Percentiles rank a stretch among this genome's conserved stretches.
Conservation (phyloP, 2,113 vertebrate genomes). For the Serinus canaria region DNA sequence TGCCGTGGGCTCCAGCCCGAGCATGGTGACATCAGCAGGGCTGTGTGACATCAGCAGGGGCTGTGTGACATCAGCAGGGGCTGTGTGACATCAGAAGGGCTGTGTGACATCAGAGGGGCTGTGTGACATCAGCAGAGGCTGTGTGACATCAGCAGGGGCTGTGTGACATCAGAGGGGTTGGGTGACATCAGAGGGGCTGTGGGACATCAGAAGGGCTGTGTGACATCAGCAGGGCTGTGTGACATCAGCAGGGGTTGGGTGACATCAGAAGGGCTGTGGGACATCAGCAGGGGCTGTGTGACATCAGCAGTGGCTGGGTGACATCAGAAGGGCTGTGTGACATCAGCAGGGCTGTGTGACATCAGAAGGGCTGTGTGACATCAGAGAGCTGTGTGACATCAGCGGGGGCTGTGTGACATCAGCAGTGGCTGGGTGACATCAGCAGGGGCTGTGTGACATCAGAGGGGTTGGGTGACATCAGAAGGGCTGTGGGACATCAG, state of each 20-base stretch:
- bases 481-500: not conserved
- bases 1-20: fast-evolving
- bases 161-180: too few relatives aligned
- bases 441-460: too few relatives aligned
- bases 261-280: not conserved
- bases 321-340: too few relatives aligned
- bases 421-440: too few relatives aligned
- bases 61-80: not conserved
- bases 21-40: not conserved
- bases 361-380: not conserved
- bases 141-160: not conserved
- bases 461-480: not conserved
- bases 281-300: not conserved
- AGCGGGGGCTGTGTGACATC: too few relatives aligned
- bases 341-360: too few relatives aligned
- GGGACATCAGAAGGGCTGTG: not conserved
- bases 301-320: not conserved
- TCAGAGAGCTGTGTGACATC: not conserved
- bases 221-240: not conserved
- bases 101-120: too few relatives aligned
- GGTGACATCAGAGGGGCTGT: too few relatives aligned
- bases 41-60: too few relatives aligned
- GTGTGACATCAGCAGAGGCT: not conserved
- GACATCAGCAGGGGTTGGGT: not conserved
- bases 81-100: not conserved